Evolutionary conservation across 2,113 vertebrate genomes (phyloP), one percentile per base, ranked within the genome.

Genomic region (Apeltes quadracus): DNA sequence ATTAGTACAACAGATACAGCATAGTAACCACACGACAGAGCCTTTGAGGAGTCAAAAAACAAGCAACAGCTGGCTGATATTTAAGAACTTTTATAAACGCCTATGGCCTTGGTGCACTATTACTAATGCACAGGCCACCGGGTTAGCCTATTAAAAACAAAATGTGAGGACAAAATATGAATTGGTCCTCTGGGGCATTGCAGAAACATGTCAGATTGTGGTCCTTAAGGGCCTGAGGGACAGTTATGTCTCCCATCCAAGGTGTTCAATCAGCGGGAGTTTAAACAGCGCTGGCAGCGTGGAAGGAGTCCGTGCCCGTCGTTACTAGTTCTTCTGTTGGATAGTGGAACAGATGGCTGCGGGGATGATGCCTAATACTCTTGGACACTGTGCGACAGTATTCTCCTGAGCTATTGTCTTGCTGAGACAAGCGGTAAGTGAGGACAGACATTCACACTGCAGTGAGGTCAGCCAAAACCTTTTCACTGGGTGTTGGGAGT

Each of bases 261-360:
- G 4, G 20, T 39, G 56, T 67, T 74, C 72, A 81, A 36, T 74
- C 44, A 56, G 61, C 66, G 3, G 25, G 61, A 63, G 63, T 73
- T 70, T 43, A 79, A 81, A 34, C 27, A 27, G 69, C 71, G 69
- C 62, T 48, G 78, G 69, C 66, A 75, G 64, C 38, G 39, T 51
- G 67, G 36, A 68, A 23, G 65, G 32, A 61, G 56, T n/a, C 12
- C 11, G 34, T 51, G 39, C 56, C 3, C 61, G 58, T 72, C 82
- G 23, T 76, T 75, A 68, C 57, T 79, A 75, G 62, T 81, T 76
- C 3, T 75, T 34, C 57, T 68, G 43, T 25, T 18, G 59, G 56
- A 34, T 5, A 8, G 63, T 2, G 2, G 72, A 84, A 41, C 85
- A 89, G 87, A 87, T 89, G 83, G 84, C 61, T 20, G 55, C 44